A percentile compares a stretch with the other conserved stretches of the same genome.
phyloP scores from a whole-genome alignment of 2,888 invertebrate genomes.

The Molanna angustata region DNA sequence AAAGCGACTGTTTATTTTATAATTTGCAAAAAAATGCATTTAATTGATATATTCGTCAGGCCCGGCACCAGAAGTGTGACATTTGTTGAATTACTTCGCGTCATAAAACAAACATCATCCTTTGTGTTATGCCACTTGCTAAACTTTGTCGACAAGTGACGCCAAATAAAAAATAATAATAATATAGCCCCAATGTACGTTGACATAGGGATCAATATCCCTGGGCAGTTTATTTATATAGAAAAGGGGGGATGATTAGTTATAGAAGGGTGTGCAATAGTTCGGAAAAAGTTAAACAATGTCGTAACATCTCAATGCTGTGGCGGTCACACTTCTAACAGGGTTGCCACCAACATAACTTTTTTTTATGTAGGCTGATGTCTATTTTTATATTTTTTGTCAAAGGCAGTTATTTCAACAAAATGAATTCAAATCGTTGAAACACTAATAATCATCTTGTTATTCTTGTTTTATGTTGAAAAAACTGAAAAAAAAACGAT shows the following conservation, averaged over 20 bases:
- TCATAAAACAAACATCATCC: constrained; percentile 12
- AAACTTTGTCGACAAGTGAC: constrained; percentile 6
- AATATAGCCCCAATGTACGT: too few relatives aligned
- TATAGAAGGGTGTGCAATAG: constrained; percentile 18
- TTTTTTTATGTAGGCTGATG: too few relatives aligned
- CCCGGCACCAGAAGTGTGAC: constrained; percentile 7
- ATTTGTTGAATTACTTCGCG: constrained; percentile 16
- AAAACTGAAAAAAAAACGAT: too few relatives aligned
- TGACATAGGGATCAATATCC: too few relatives aligned
- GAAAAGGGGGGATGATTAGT: constrained; percentile 13
- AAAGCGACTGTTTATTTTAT: not conserved
- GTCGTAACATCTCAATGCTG: constrained; percentile 29
- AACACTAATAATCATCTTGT: too few relatives aligned
- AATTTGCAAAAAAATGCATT: not conserved
- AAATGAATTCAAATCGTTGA: too few relatives aligned
- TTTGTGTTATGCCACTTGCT: constrained; percentile 1
- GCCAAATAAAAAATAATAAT: too few relatives aligned
- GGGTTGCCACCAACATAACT: constrained; percentile 1
- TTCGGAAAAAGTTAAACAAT: constrained; percentile 26
- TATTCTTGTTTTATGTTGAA: too few relatives aligned
- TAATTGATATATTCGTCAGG: not conserved
- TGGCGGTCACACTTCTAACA: constrained; percentile 8
- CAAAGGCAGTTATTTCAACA: too few relatives aligned
- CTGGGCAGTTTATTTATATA: too few relatives aligned
- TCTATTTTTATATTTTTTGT: too few relatives aligned